Percentiles rank a stretch among this genome's conserved stretches.
phyloP scores from a whole-genome alignment of 2,797 vertebrate genomes.

The Rallus crepitans region DNA sequence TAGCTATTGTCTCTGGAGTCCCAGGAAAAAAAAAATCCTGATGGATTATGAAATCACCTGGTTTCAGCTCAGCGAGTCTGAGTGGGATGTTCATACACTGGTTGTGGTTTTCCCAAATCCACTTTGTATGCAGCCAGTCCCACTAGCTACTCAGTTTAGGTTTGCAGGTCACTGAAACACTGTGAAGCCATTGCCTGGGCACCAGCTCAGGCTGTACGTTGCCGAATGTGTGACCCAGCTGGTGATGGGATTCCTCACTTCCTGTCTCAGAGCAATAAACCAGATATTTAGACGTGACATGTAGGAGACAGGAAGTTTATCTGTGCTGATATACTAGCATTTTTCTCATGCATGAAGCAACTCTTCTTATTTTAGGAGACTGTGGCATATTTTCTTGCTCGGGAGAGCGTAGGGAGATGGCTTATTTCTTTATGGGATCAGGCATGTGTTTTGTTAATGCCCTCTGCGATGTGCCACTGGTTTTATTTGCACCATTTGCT shows the following conservation, averaged over 20 bases:
- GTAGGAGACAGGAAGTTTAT: neutral
- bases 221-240: neutral
- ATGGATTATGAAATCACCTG: neutral
- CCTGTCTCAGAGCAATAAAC: neutral
- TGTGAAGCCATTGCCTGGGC: neutral
- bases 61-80: neutral
- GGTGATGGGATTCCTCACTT: neutral
- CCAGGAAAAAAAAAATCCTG: neutral
- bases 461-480: neutral
- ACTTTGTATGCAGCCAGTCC: neutral
- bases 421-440: constrained; percentile 35
- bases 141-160: neutral
- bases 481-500: constrained; percentile 49
- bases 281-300: neutral
- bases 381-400: neutral
- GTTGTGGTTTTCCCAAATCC: neutral
- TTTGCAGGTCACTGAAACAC: neutral
- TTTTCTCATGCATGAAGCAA: constrained; percentile 43
- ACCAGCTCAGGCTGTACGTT: neutral
- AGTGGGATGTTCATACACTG: neutral
- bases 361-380: constrained; percentile 31
- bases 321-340: neutral
- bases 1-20: neutral
- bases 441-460: constrained; percentile 42
- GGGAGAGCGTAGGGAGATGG: constrained; percentile 34